Evolutionary conservation across 2,888 invertebrate genomes (phyloP), one percentile per base, ranked within the genome.

Genomic region (Hemistola chrysoprasaria): DNA sequence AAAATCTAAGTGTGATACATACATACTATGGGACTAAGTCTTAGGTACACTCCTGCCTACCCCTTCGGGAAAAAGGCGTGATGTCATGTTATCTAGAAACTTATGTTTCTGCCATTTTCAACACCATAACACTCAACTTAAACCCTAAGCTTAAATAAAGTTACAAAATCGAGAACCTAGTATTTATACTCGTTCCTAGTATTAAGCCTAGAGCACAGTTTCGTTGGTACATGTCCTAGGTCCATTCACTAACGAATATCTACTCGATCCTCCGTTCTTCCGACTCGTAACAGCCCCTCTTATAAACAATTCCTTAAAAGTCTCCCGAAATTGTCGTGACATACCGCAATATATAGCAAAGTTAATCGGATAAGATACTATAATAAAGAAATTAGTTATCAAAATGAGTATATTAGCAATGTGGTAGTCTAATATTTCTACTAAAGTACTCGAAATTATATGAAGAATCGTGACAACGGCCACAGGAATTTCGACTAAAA

Each of bases 311-410:
- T 94, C 95, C 65, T 95, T 96, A 76, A 98, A 98, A 0, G 98
- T 98, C 74, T 97, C 97, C 33, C 98, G 90, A 78, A 98, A 98
- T 74, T 96, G 97, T 21, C 96, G 90, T 21, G 96, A 97, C 98
- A 98, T 98, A 10, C 97, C 97, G 74, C 97, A 98, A 70, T 98
- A 98, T 53, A 98, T 97, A 45, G 97, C 97, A 67, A 98, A 98
- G 77, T 98, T 97, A 41, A 97, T 94, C 6, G 97, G 97, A 79
- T 97, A 97, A 29, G 96, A 96, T 23, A 97, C 91, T 42, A 97
- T 94, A 46, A 98, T 95, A 73, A 96, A 94, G 83, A 98, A 97
- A 85, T 98, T 98, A 6, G 96, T 96, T 67, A 96, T 92, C 47
- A 95, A 76, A 40, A 96, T 94, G 48, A 95, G 90, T 10, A 94